Base-by-base conservation (phyloP, 1,140 invertebrate species). In the Hestina assimilis region DNA sequence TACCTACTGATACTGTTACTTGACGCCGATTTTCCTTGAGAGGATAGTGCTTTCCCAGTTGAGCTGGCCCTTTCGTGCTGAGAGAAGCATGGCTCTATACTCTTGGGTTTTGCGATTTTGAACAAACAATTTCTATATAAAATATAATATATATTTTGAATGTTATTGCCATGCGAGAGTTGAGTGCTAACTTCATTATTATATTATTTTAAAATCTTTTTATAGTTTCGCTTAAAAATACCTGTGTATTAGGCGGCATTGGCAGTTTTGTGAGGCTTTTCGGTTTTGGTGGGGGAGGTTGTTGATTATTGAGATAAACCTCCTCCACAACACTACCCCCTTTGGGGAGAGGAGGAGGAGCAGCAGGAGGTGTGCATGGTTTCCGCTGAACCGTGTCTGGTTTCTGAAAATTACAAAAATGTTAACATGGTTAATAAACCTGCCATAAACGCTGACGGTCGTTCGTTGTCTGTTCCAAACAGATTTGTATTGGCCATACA, bases 161-260 rank as follows among this genome's bases (percentile, higher is more conserved):
- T n/a, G n/a, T n/a, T n/a, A n/a, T n/a, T n/a, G n/a, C n/a, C n/a
- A n/a, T n/a, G n/a, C n/a, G n/a, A n/a, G n/a, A n/a, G n/a, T n/a
- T n/a, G n/a, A n/a, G 8, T 8, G 24, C 24, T 1, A n/a, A 8
- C 3, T 9, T 7, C n/a, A 8, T 7, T 8, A 46, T 20, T 12
- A 8, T 20, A 43, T 17, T 42, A 8, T 35, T 24, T 24, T n/a
- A 17, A 53, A 40, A 38, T 11, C 17, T 15, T 2, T 15, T 53
- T 38, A 45, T 17, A 43, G 3, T 1, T 9, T 17, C 5, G 26
- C 29, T n/a, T 17, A 3, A 14, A 20, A 20, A 14, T 69, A 93
- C 92, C 85, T 94, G 93, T 43, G 95, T 95, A 9, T 95, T 95
- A n/a, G 95, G 95, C 23, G 95, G 95, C 90, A 96, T 91, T 3